phyloP scores from a whole-genome alignment of 2,113 vertebrate genomes.

The Gadus chalcogrammus region DNA sequence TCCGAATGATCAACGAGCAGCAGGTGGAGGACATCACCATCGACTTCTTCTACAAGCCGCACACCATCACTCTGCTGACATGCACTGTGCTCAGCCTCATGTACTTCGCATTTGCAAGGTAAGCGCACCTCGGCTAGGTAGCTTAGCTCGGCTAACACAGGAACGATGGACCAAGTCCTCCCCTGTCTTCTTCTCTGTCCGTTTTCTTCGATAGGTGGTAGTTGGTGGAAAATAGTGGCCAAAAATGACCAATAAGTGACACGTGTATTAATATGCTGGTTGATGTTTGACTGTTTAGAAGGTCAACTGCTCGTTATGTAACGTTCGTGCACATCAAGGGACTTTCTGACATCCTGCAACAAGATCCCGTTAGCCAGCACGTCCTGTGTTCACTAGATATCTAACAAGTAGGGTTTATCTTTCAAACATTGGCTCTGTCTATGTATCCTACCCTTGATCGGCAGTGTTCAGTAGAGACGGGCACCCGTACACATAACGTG shows the following conservation, averaged over 20 bases:
- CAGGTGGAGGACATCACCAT: conserved; percentile 98
- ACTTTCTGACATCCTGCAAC: neutral
- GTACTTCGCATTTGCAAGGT: conserved; percentile 96
- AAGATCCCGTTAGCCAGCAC: too few species aligned
- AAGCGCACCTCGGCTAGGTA: conserved; percentile 48
- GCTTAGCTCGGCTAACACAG: conserved; percentile 42
- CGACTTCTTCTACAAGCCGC: conserved; percentile 95
- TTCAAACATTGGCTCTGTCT: too few species aligned
- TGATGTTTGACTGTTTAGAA: neutral
- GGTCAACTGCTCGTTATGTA: neutral
- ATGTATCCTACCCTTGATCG: too few species aligned
- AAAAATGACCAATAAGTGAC: too few species aligned
- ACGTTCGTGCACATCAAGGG: neutral
- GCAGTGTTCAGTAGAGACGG: too few species aligned
- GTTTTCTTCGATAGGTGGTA: neutral
- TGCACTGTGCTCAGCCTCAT: conserved; percentile 92
- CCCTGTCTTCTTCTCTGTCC: neutral
- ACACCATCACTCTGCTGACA: conserved; percentile 93
- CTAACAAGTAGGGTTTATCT: too few species aligned
- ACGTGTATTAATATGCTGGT: too few species aligned
- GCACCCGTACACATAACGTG: too few species aligned
- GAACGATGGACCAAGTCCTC: conserved; percentile 15
- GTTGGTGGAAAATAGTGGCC: too few species aligned
- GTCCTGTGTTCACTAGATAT: too few species aligned
- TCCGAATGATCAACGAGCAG: conserved; percentile 99